phyloP scores from a whole-genome alignment of 2,888 invertebrate genomes.

The Chaitophorus viminalis region DNA sequence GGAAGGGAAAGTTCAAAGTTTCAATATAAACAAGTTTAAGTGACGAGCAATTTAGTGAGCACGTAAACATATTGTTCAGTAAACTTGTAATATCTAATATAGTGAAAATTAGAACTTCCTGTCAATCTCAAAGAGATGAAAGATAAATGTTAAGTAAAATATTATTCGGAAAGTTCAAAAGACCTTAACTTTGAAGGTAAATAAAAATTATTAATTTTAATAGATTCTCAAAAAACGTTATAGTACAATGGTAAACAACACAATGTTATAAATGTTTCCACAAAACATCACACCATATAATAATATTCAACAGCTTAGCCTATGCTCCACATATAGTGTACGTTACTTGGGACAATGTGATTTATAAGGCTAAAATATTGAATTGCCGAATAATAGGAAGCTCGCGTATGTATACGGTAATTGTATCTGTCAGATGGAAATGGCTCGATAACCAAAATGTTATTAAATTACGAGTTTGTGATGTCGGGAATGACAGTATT shows the following conservation, averaged over 20 bases:
- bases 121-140: conserved; percentile 21
- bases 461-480: conserved; percentile 50
- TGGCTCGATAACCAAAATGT: conserved; percentile 40
- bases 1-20: conserved; percentile 30
- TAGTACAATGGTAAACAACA: not conserved
- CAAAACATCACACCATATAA: not conserved
- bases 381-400: conserved; percentile 31
- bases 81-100: conserved; percentile 38
- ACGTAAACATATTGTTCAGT: conserved; percentile 23
- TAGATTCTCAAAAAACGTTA: not conserved
- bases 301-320: not conserved
- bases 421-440: conserved; percentile 48
- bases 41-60: conserved; percentile 41
- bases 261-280: not conserved
- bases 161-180: not conserved
- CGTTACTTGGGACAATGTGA: conserved; percentile 25
- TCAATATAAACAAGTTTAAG: conserved; percentile 38
- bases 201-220: not conserved
- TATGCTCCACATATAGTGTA: not conserved
- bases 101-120: conserved; percentile 4
- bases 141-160: conserved; percentile 2
- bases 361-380: conserved; percentile 25
- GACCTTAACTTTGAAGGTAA: not conserved
- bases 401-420: conserved; percentile 26
- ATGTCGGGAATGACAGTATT: conserved; percentile 45